Evolutionary conservation across 2,113 vertebrate genomes (phyloP).

Genomic region (Leptosomus discolor): DNA sequence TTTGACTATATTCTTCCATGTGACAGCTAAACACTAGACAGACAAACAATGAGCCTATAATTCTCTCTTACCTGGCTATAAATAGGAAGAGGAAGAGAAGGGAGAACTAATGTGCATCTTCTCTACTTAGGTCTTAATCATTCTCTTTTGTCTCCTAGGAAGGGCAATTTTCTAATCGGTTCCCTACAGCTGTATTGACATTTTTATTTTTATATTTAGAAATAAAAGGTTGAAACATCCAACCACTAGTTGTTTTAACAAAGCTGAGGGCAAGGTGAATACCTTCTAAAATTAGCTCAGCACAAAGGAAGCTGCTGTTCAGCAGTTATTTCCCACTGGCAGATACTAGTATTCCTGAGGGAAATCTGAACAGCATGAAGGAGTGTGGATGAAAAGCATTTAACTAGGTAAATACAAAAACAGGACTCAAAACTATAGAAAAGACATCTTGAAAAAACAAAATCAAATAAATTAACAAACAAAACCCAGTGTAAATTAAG

Average conservation of each 20-base stretch:
- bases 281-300: background rate
- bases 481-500: background rate
- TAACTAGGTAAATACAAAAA: background rate
- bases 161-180: background rate
- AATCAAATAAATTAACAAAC: background rate
- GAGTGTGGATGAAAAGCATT: background rate
- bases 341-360: background rate
- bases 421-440: background rate
- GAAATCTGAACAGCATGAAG: background rate
- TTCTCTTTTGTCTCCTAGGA: background rate
- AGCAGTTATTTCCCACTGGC: background rate
- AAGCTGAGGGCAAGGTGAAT: background rate
- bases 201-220: conserved; percentile 27
- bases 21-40: background rate
- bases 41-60: background rate
- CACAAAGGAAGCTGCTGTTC: background rate
- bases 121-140: background rate
- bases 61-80: background rate
- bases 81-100: background rate
- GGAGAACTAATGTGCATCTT: background rate
- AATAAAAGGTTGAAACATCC: background rate
- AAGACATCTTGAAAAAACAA: background rate
- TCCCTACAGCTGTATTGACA: background rate
- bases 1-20: background rate
- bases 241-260: background rate